Percentiles rank a stretch among this genome's conserved stretches.
Conservation (phyloP, 2,797 vertebrate species). For the Rachycentron canadum region DNA sequence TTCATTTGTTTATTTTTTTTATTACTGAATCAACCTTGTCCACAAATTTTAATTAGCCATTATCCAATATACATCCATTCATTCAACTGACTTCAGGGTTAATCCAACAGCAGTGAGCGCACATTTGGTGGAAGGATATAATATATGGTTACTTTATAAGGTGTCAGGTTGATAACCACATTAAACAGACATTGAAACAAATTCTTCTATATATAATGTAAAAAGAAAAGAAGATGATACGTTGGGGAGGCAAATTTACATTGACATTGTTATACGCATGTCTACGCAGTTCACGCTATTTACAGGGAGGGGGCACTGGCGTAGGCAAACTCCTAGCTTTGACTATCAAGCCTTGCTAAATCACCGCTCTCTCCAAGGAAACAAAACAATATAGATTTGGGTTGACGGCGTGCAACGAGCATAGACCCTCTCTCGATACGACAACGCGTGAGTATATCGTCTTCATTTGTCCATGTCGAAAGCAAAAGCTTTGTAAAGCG, state of each 20-base stretch:
- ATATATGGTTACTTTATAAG: background rate
- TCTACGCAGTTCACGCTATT: constrained; percentile 76
- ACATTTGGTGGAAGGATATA: background rate
- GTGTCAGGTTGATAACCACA: background rate
- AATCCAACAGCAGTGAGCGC: background rate
- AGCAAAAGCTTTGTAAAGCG: background rate
- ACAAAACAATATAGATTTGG: constrained; percentile 82
- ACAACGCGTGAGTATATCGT: constrained; percentile 81
- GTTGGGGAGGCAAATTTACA: constrained; percentile 21
- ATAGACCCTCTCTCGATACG: constrained; percentile 71
- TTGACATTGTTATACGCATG: constrained; percentile 65
- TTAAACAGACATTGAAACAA: background rate
- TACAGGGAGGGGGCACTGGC: constrained; percentile 82
- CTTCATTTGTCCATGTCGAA: constrained; percentile 14
- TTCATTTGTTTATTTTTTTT: background rate
- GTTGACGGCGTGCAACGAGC: constrained; percentile 73
- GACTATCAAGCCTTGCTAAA: constrained; percentile 78
- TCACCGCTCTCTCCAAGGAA: constrained; percentile 84
- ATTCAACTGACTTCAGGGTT: background rate
- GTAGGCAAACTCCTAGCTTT: constrained; percentile 72
- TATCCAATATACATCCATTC: constrained; percentile 4
- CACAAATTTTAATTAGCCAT: background rate
- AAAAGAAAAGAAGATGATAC: no score
- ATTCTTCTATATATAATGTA: background rate
- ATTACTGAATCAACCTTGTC: background rate